A percentile compares a stretch with the other conserved stretches of the same genome.
These are phyloP conservation scores for Cynopterus brachyotis DNA, from an alignment of 2,113 vertebrate genomes.

Conservation along the genomic window DNA sequence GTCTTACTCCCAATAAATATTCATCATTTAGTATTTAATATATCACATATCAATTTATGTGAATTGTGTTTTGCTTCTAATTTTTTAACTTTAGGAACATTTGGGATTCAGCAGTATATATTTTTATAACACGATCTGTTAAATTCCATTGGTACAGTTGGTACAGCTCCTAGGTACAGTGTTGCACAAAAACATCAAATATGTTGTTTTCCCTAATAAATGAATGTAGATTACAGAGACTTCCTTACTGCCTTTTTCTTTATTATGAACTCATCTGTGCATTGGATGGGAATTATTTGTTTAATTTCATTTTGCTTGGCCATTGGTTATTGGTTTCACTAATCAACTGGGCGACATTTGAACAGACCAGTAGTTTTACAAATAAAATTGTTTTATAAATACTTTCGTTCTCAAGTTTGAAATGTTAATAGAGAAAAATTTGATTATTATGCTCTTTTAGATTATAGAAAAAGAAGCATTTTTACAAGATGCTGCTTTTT, in stretches of 20 bases:
- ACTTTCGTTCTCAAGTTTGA: slow-evolving; percentile 19
- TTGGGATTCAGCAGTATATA: background rate
- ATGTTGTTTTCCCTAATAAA: background rate
- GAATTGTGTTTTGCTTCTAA: background rate
- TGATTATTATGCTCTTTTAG: background rate
- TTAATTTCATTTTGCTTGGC: background rate
- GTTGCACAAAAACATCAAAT: background rate
- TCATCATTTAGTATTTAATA: background rate
- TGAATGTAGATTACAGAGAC: background rate
- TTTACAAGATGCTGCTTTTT: background rate
- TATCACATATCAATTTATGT: background rate
- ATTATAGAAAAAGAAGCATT: background rate
- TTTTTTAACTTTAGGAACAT: background rate
- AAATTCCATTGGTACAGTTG: background rate
- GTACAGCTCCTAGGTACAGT: background rate
- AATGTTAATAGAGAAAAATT: background rate
- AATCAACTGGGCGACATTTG: background rate
- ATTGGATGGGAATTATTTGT: background rate
- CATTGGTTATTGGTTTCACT: background rate
- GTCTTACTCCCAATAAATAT: background rate
- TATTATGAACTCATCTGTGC: background rate
- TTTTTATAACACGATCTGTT: background rate
- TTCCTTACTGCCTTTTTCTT: background rate
- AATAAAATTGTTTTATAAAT: background rate
- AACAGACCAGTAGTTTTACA: background rate